phyloP scores from a whole-genome alignment of 2,797 vertebrate genomes.

The Phalanger gymnotis region DNA sequence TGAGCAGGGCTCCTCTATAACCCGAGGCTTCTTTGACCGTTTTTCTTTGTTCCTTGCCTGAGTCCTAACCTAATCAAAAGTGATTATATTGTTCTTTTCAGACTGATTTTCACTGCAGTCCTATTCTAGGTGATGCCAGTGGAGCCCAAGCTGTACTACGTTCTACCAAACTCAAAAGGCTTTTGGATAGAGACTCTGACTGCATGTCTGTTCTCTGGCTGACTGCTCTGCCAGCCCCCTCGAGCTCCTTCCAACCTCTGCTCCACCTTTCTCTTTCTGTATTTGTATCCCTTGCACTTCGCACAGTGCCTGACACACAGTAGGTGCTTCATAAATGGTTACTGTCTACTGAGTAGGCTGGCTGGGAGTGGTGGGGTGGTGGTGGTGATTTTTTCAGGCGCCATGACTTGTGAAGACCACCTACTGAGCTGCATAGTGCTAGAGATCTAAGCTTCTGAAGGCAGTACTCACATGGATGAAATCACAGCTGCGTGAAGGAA shows the following conservation, averaged over 20 bases:
- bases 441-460: too few species aligned
- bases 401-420: not conserved
- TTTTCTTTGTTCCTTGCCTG: not conserved
- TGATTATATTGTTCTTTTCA: not conserved
- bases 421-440: not conserved
- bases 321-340: too few species aligned
- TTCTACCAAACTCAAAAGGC: too few species aligned
- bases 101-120: not conserved
- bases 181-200: not conserved
- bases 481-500: too few species aligned
- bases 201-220: too few species aligned
- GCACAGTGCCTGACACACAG: too few species aligned
- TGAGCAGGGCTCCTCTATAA: not conserved
- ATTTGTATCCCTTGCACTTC: not conserved
- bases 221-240: too few species aligned
- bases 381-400: too few species aligned
- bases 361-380: too few species aligned
- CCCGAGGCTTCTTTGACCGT: rapidly evolving
- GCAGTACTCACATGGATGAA: not conserved
- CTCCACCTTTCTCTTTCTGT: not conserved
- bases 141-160: too few species aligned
- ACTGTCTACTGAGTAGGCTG: too few species aligned
- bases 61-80: not conserved
- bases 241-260: too few species aligned
- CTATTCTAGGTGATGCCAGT: not conserved